phyloP scores from a whole-genome alignment of 2,888 invertebrate genomes.

The Meteorus cinctellus region DNA sequence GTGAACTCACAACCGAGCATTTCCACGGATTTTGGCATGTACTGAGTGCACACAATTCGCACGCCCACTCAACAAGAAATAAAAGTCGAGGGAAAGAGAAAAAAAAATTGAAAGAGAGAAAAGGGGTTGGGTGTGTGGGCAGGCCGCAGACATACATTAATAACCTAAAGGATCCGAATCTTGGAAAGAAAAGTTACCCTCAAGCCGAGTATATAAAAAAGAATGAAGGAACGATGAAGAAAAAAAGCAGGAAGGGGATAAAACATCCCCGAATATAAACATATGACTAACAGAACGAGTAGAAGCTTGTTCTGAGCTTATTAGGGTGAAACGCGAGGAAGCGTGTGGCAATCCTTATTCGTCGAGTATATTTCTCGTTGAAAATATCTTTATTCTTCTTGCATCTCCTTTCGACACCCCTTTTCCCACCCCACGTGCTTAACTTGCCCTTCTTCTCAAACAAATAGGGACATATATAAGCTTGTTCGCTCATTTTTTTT shows the following conservation, averaged over 20 bases:
- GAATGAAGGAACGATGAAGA: constrained; percentile 36
- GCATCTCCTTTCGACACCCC: background rate
- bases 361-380: constrained; percentile 45
- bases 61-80: constrained; percentile 50
- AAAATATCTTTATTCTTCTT: constrained; percentile 38
- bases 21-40: constrained; percentile 44
- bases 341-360: constrained; percentile 42
- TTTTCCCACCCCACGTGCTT: background rate
- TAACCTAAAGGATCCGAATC: constrained; percentile 70
- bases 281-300: constrained; percentile 69
- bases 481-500: constrained; percentile 23
- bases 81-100: background rate
- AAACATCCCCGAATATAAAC: constrained; percentile 67
- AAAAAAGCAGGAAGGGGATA: constrained; percentile 47
- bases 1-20: too few species aligned
- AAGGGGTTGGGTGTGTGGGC: constrained; percentile 26
- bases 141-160: constrained; percentile 70
- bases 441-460: too few species aligned
- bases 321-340: constrained; percentile 50
- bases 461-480: background rate
- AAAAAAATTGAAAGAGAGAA: background rate
- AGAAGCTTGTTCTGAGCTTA: constrained; percentile 57
- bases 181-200: constrained; percentile 58
- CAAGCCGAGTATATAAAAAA: constrained; percentile 48
- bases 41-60: constrained; percentile 61